Evolutionary conservation across 2,888 invertebrate genomes (phyloP).

Genomic region (Furcula furcula): DNA sequence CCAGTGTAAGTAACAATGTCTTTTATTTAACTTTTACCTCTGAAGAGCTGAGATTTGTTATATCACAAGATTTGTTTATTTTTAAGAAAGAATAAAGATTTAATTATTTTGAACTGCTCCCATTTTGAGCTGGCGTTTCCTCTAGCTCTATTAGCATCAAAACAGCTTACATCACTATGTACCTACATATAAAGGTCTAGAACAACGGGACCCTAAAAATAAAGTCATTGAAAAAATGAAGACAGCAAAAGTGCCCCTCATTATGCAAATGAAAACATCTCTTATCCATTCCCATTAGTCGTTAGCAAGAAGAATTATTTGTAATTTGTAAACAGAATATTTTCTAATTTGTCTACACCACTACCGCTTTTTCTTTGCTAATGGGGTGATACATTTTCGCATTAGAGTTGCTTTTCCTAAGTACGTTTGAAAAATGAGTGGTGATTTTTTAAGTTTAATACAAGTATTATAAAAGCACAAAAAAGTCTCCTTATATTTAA

Average conservation of each 20-base stretch:
- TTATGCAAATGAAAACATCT: constrained; percentile 71
- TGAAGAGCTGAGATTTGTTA: too few species aligned
- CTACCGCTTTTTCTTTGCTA: constrained; percentile 41
- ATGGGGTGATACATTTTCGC: constrained; percentile 53
- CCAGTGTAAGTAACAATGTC: too few species aligned
- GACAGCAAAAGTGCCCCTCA: constrained; percentile 53
- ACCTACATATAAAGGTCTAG: too few species aligned
- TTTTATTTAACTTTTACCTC: too few species aligned
- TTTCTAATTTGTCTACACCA: constrained; percentile 59
- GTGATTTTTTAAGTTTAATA: constrained; percentile 41
- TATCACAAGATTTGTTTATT: too few species aligned
- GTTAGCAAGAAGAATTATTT: constrained; percentile 59
- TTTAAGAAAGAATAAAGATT: too few species aligned
- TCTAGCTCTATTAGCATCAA: too few species aligned
- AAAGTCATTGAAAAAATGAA: constrained; percentile 50
- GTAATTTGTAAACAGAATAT: constrained; percentile 63
- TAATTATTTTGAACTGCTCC: too few species aligned
- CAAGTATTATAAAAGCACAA: too few species aligned
- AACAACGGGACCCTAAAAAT: constrained; percentile 1
- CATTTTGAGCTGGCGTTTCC: too few species aligned
- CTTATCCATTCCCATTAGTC: constrained; percentile 62
- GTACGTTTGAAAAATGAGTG: constrained; percentile 44
- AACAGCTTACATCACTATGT: too few species aligned
- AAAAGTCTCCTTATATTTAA: too few species aligned
- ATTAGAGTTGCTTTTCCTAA: constrained; percentile 43